These are phyloP conservation scores for Calameuta pallipes DNA, from an alignment of 2,888 invertebrate genomes.

Conservation along the genomic window DNA sequence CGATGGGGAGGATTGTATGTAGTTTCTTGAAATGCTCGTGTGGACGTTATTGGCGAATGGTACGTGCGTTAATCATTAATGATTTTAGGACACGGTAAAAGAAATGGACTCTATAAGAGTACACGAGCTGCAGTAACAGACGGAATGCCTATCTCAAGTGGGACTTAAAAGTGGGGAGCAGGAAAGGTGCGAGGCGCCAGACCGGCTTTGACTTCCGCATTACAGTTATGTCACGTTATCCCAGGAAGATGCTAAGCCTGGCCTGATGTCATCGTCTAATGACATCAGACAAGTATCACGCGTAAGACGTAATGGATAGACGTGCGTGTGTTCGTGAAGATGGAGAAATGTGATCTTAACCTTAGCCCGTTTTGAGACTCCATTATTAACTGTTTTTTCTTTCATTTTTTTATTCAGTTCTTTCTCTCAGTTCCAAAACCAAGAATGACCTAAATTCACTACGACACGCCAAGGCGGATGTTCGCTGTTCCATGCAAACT, in stretches of 20 bases:
- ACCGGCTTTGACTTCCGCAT: constrained; percentile 5
- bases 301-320: not conserved
- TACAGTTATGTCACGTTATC: constrained; percentile 23
- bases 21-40: not conserved
- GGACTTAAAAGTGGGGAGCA: not conserved
- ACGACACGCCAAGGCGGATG: not conserved
- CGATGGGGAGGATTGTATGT: not conserved
- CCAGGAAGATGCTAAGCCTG: constrained; percentile 1
- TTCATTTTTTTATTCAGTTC: not conserved
- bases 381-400: not conserved
- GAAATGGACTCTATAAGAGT: not conserved
- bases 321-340: not conserved
- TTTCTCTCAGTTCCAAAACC: not conserved
- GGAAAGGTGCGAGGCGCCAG: not conserved
- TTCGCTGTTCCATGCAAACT: not conserved
- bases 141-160: not conserved
- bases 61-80: not conserved
- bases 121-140: not conserved
- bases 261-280: not conserved
- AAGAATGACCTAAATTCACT: not conserved
- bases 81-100: not conserved
- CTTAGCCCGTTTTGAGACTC: not conserved
- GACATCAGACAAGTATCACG: not conserved
- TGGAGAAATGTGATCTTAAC: not conserved
- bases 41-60: not conserved